Evolutionary conservation across 2,797 vertebrate genomes (phyloP).

Genomic region (Spatula clypeata): DNA sequence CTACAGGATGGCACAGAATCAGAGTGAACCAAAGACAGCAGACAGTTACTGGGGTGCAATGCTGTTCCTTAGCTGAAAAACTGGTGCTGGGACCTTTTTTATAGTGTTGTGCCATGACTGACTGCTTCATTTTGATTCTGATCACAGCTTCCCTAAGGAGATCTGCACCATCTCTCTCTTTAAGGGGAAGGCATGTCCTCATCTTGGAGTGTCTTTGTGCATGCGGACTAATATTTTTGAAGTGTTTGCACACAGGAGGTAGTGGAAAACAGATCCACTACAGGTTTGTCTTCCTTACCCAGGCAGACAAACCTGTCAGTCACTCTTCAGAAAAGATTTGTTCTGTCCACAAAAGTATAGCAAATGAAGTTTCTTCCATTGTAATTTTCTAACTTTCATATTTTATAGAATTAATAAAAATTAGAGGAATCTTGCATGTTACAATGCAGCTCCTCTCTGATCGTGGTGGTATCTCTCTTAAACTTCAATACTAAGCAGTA

Average conservation of each 20-base stretch:
- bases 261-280: neutral
- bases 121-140: neutral
- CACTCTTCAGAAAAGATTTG: neutral
- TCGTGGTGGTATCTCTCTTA: neutral
- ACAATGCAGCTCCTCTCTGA: neutral
- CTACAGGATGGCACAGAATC: neutral
- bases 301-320: neutral
- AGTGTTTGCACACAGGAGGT: neutral
- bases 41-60: neutral
- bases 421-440: neutral
- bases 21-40: neutral
- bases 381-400: neutral
- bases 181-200: neutral
- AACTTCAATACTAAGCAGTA: neutral
- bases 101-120: neutral
- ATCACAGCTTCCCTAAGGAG: neutral
- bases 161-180: neutral
- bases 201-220: neutral
- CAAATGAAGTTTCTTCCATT: neutral
- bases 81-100: neutral
- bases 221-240: rapidly evolving
- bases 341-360: neutral
- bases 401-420: neutral
- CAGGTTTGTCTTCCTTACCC: neutral
- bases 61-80: neutral